A percentile compares a stretch with the other conserved stretches of the same genome.
Conservation (phyloP, 2,113 vertebrate genomes). For the Nipponia nippon region DNA sequence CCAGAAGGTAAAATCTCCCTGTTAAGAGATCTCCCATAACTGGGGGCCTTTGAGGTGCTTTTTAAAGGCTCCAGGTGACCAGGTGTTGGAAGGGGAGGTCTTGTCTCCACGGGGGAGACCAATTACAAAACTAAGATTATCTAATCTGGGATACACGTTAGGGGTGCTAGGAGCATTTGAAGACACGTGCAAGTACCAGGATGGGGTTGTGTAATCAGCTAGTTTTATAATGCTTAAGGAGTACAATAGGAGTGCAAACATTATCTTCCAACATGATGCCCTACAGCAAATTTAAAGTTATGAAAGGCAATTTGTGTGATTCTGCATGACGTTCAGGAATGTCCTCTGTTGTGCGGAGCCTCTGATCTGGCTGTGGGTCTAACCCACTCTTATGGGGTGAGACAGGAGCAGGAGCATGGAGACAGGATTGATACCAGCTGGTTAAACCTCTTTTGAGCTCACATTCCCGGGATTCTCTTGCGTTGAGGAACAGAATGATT, state of each 20-base stretch:
- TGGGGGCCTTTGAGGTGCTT: not conserved
- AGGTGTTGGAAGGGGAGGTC: not conserved
- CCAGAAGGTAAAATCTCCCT: not conserved
- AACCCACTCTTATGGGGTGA: not conserved
- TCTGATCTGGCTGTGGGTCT: not conserved
- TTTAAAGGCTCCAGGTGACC: slow-evolving; percentile 50
- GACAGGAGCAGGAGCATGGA: not conserved
- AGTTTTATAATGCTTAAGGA: slow-evolving; percentile 48
- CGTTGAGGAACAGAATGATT: not conserved
- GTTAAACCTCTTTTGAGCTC: not conserved
- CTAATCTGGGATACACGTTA: not conserved
- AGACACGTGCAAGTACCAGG: slow-evolving; percentile 8
- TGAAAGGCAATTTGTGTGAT: slow-evolving; percentile 24
- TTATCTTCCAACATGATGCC: slow-evolving; percentile 6
- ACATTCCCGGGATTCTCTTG: not conserved
- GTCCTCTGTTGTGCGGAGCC: not conserved
- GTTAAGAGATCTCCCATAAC: not conserved
- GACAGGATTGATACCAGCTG: not conserved
- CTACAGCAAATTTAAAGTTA: slow-evolving; percentile 38
- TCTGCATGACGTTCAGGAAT: not conserved
- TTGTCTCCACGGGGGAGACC: not conserved
- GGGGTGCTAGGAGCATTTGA: not conserved
- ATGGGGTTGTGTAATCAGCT: slow-evolving; percentile 41
- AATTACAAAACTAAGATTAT: slow-evolving; percentile 58
- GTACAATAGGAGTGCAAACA: not conserved